Base-by-base conservation (phyloP, 2,888 invertebrate genomes). In the Criorhina ranunculi region DNA sequence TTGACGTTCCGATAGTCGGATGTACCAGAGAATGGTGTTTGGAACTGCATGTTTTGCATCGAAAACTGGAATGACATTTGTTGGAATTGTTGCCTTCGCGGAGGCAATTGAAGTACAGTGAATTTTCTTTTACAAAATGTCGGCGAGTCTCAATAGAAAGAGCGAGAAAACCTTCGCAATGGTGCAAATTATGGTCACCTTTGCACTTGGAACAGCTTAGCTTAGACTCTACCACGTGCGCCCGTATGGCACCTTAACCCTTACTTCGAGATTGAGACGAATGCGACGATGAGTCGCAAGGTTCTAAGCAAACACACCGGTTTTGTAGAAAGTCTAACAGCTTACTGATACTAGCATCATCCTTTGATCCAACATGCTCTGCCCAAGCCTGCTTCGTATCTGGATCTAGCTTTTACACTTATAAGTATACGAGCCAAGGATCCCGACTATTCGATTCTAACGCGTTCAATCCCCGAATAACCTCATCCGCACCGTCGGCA, bases 401-500 rank as follows among this genome's bases (percentile, higher is more conserved):
- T n/a, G 17, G 24, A 40, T 59, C 40, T 11, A 59, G 11, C n/a
- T 59, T 24, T 8, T 11, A 40, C n/a, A 40, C n/a, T 2, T 7
- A 5, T 1, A 42, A 6, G 42, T 42, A 42, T 5, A 70, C 70
- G 6, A 80, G 31, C 80, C 73, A 67, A 15, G 73, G 69, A 59
- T 83, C 77, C 7, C 77, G 59, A 17, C 37, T 15, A n/a, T 76
- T 62, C 6, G 44, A 9, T 19, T 44, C 35, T 1, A 80, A 44
- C 4, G 69, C 72, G 57, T 62, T 37, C 5, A 80, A 62, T 6
- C 72, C 76, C 1, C 79, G 19, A 5, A 78, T 81, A 0, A 67
- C 73, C 37, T 78, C 72, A 46, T 78, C 73, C 7, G 83, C 76
- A 35, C 76, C 73, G 24, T 86, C 80, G 1, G 76, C 42, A 3